Percentiles rank a stretch among this genome's conserved stretches.
Evolutionary conservation across 2,888 invertebrate genomes (phyloP).

Genomic region (Pediacus dermestoides): DNA sequence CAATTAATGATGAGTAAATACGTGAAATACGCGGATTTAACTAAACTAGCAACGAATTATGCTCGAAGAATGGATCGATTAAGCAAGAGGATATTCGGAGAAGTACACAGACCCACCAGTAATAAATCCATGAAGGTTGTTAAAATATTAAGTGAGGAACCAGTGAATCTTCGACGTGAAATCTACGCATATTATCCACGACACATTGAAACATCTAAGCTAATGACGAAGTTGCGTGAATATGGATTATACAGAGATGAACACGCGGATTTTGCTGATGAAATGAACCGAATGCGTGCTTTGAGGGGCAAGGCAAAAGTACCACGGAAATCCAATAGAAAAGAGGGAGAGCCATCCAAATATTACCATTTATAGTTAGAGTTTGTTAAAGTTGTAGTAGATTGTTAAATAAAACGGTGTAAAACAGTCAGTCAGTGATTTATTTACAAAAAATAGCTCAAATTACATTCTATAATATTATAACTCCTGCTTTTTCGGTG

Average conservation of each 20-base stretch:
- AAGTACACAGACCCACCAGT: constrained; percentile 75
- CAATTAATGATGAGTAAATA: constrained; percentile 69
- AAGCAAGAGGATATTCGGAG: constrained; percentile 85
- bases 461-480: constrained; percentile 22
- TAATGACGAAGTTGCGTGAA: constrained; percentile 69
- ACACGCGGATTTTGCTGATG: constrained; percentile 85
- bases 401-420: constrained; percentile 10
- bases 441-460: constrained; percentile 6
- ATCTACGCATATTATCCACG: constrained; percentile 83
- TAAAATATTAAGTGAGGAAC: constrained; percentile 70
- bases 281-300: constrained; percentile 72
- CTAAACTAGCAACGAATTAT: constrained; percentile 72
- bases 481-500: constrained; percentile 36
- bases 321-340: constrained; percentile 31
- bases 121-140: constrained; percentile 76
- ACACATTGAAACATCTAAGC: constrained; percentile 68
- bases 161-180: constrained; percentile 68
- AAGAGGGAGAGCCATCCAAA: too few species aligned
- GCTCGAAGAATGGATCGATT: constrained; percentile 80
- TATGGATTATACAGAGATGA: constrained; percentile 85
- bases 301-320: constrained; percentile 71
- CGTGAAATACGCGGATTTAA: constrained; percentile 66
- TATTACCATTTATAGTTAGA: too few species aligned
- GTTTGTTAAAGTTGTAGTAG: constrained; percentile 9
- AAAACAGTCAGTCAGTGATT: constrained; percentile 5